Evolutionary conservation across 2,888 invertebrate species (phyloP), one percentile per base, ranked within the genome.

Genomic region (Nineta flava): DNA sequence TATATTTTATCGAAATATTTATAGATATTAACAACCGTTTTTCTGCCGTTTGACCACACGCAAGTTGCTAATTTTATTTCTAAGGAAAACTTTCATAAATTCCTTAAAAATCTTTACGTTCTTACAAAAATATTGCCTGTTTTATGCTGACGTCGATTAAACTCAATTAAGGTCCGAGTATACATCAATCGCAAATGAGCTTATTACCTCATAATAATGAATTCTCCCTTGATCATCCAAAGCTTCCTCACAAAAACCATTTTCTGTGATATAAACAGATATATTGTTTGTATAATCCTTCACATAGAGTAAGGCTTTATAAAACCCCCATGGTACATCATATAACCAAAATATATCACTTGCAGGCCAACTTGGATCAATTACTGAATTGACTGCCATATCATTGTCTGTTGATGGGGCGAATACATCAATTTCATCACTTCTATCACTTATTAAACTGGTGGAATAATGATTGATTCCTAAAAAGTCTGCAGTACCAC

Each of bases 381-480:
- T 69, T 41, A 68, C 70, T 55, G 72, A 65, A 9, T 72, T 64
- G 16, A 78, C 71, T 1, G 78, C 79, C 57, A 76, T 69, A 58
- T 81, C 81, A 51, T 79, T 77, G 57, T 69, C 70, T 49, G 73
- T 76, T 0, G 79, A 78, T 1, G 79, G 77, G 44, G 68, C 60
- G 19, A 63, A 13, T 13, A 15, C 12, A 31, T 31, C 16, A 38
- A 13, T 13, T 38, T 38, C 38, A 32, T 48, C 48, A 46, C 48
- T 47, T 6, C 21, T 32, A 9, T 49, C 58, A 0, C 64, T 63
- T 3, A 66, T 70, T 57, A 78, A 56, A 54, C 67, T 68, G 1
- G 78, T 71, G 0, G 82, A 79, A 60, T 88, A 88, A 51, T 81
- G 76, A 60, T 87, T 87, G 15, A 87, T 61, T 1, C 84, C 86